Conservation (phyloP, 2,888 invertebrate species). For the Halictus ligatus region DNA sequence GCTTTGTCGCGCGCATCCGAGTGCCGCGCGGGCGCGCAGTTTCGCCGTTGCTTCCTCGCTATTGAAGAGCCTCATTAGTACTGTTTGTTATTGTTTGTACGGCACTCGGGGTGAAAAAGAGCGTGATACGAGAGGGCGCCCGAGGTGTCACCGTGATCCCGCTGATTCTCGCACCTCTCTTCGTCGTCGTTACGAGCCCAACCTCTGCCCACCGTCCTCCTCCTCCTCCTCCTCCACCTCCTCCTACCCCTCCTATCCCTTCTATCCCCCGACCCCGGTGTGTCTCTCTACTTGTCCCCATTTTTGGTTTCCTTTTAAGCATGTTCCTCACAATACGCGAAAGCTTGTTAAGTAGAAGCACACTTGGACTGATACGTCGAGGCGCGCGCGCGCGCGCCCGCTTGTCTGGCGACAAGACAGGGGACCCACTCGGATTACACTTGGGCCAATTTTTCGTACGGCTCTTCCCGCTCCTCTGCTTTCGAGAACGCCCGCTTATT, state of each 20-base stretch:
- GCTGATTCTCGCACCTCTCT: constrained; percentile 82
- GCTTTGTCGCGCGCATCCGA: constrained; percentile 70
- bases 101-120: constrained; percentile 78
- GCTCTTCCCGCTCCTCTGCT: background rate
- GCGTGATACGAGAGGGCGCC: constrained; percentile 81
- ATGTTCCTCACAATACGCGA: constrained; percentile 82
- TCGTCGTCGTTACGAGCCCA: constrained; percentile 56
- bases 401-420: constrained; percentile 55
- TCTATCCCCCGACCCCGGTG: background rate
- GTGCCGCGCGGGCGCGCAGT: constrained; percentile 58
- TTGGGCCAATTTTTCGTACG: constrained; percentile 56
- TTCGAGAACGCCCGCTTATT: background rate
- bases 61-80: constrained; percentile 84
- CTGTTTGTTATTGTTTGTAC: constrained; percentile 84
- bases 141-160: constrained; percentile 84
- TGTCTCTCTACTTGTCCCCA: constrained; percentile 81
- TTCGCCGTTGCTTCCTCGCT: constrained; percentile 69
- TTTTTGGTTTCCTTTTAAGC: constrained; percentile 84
- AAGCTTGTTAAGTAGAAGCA: constrained; percentile 84
- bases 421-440: constrained; percentile 37
- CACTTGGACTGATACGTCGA: constrained; percentile 80
- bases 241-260: background rate
- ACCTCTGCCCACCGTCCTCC: constrained; percentile 46
- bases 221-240: background rate
- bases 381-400: constrained; percentile 35